A percentile compares a stretch with the other conserved stretches of the same genome.
These are phyloP conservation scores for Acronicta leporina DNA, from an alignment of 2,888 invertebrate species.

Conservation along the genomic window DNA sequence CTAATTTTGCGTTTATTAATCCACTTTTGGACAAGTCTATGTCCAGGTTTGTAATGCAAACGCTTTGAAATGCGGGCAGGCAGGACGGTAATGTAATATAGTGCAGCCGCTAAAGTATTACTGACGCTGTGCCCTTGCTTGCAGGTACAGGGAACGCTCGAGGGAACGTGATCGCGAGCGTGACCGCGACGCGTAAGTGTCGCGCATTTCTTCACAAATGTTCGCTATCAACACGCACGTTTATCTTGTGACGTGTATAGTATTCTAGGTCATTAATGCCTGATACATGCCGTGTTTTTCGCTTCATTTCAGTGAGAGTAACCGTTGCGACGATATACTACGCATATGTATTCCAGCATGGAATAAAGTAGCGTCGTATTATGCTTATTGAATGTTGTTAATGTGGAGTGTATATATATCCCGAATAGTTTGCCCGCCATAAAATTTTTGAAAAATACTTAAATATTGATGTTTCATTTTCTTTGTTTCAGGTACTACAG, in stretches of 20 bases:
- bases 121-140: constrained; percentile 68
- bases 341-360: constrained; percentile 21
- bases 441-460: too few relatives aligned
- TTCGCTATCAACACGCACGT: constrained; percentile 42
- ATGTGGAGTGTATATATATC: constrained; percentile 12
- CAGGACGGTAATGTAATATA: constrained; percentile 12
- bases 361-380: constrained; percentile 10
- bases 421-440: neutral
- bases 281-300: constrained; percentile 24
- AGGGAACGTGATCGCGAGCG: constrained; percentile 91
- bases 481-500: constrained; percentile 85
- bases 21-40: neutral
- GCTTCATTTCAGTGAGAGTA: neutral
- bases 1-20: neutral
- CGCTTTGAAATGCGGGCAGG: too few relatives aligned
- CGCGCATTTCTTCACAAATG: constrained; percentile 45
- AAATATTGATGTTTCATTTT: constrained; percentile 14
- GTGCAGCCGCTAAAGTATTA: constrained; percentile 36
- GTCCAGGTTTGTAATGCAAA: constrained; percentile 4
- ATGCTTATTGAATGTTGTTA: constrained; percentile 27
- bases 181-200: constrained; percentile 90
- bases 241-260: constrained; percentile 35
- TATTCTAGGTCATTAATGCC: constrained; percentile 27
- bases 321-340: neutral
- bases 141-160: constrained; percentile 92